Evolutionary conservation across 1,140 invertebrate genomes (phyloP).

Genomic region (Leptonema lineaticorne): DNA sequence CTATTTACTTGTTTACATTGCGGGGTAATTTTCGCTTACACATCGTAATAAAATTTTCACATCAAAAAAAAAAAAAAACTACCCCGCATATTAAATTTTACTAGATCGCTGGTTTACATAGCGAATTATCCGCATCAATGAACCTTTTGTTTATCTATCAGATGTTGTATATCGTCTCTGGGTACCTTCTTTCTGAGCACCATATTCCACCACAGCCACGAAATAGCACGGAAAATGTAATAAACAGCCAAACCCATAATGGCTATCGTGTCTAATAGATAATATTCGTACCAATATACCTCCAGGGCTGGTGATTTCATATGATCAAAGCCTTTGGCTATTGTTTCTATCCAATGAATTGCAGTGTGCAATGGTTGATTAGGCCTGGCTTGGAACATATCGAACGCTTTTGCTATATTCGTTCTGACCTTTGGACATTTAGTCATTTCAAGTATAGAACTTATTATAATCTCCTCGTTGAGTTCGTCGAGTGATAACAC

Average conservation of each 20-base stretch:
- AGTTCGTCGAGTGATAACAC: constrained; percentile 48
- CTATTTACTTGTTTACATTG: too few relatives aligned
- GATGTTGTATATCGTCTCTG: constrained; percentile 27
- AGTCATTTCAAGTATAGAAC: constrained; percentile 46
- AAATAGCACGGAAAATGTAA: constrained; percentile 33
- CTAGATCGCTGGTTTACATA: too few relatives aligned
- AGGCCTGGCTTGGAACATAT: constrained; percentile 43
- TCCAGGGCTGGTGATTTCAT: constrained; percentile 44
- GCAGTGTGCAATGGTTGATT: constrained; percentile 48
- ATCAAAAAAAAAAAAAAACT: too few relatives aligned
- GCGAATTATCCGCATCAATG: constrained; percentile 9
- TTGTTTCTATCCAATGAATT: constrained; percentile 53
- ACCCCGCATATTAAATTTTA: too few relatives aligned
- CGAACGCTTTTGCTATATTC: constrained; percentile 24
- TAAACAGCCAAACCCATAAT: constrained; percentile 39
- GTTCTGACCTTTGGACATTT: constrained; percentile 45
- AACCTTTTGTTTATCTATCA: constrained; percentile 32
- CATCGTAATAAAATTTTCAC: too few relatives aligned
- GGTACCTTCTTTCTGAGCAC: constrained; percentile 33
- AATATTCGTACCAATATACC: constrained; percentile 41
- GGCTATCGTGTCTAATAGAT: constrained; percentile 45
- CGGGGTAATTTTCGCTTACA: too few relatives aligned
- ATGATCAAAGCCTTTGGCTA: constrained; percentile 49
- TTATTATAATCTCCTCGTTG: constrained; percentile 44
- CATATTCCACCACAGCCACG: constrained; percentile 33